Evolutionary conservation across 2,113 vertebrate genomes (phyloP), one percentile per base, ranked within the genome.

Genomic region (Xyrauchen texanus): DNA sequence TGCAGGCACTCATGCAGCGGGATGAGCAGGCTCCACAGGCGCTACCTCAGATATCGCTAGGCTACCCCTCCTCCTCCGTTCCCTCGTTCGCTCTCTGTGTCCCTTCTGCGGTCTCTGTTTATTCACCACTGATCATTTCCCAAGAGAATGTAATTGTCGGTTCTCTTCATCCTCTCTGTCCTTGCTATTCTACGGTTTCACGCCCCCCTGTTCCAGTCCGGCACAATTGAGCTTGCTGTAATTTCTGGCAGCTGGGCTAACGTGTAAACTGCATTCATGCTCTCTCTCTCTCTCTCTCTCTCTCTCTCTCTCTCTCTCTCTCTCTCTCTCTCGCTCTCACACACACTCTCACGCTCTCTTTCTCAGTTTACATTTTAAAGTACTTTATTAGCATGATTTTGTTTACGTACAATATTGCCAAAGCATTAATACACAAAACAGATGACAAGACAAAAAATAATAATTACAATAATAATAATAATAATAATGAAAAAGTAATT

Each of bases 21-120:
- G 12, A 45, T 11, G 64, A 81, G 60, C 55, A 70, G 61, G 53
- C 76, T 84, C 83, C 72, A 79, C 83, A 82, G 80, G 79, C 83
- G 34, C 69, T 82, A 73, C 73, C 73, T 67, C 67, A 64, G 74
- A 73, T 68, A 63, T 65, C 52, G 52, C 71, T 3, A 61, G 63
- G 64, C 47, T 66, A 21, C 52, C 55, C 61, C 55, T 64, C 53
- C 70, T 16, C 15, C 13, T 34, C 71, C 51, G 21, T 34, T 34
- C 21, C 46, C 16, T 55, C n/a, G 44, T 12, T 61, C 70, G 63
- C 51, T 68, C 44, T 52, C 60, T 76, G 7, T n/a, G 57, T 46
- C 10, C 77, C 68, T 79, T 58, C 55, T 82, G 75, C 81, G 47
- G 75, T 62, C 61, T 53, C 34, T 77, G 53, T 73, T 53, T 77